These are phyloP conservation scores for Neuroscelio doddi DNA, from an alignment of 2,888 invertebrate species.

Conservation along the genomic window DNA sequence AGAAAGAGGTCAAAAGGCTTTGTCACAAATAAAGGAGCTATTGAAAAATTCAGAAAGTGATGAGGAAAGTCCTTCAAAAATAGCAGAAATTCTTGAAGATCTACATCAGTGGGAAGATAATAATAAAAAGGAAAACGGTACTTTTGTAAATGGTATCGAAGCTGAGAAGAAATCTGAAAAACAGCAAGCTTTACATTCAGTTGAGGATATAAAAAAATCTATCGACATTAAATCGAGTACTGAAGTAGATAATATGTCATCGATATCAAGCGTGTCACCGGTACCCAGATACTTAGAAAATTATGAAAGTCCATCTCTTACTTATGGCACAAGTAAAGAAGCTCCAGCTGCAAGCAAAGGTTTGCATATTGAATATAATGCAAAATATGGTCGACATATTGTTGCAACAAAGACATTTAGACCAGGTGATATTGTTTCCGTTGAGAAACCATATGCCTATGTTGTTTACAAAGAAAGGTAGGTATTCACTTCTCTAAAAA, in stretches of 20 bases:
- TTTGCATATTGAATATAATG: constrained; percentile 57
- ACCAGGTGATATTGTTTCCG: constrained; percentile 65
- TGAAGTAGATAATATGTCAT: constrained; percentile 12
- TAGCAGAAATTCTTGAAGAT: neutral
- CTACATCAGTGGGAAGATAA: neutral
- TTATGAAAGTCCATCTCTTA: constrained; percentile 54
- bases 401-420: constrained; percentile 63
- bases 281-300: constrained; percentile 55
- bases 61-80: too few species aligned
- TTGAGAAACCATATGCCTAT: constrained; percentile 64
- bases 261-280: constrained; percentile 32
- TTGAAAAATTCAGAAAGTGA: neutral
- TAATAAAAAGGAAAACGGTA: neutral
- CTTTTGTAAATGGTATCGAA: neutral
- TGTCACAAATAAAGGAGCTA: constrained; percentile 44
- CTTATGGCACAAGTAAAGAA: constrained; percentile 61
- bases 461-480: constrained; percentile 66
- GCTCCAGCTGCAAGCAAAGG: constrained; percentile 62
- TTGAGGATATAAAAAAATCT: constrained; percentile 11
- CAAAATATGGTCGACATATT: constrained; percentile 66
- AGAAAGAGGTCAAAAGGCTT: constrained; percentile 62
- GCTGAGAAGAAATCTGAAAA: neutral
- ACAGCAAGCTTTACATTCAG: neutral
- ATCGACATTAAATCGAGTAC: constrained; percentile 2
- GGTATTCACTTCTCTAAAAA: constrained; percentile 16